phyloP scores from a whole-genome alignment of 2,113 vertebrate genomes.

The Chrysochloris asiatica region DNA sequence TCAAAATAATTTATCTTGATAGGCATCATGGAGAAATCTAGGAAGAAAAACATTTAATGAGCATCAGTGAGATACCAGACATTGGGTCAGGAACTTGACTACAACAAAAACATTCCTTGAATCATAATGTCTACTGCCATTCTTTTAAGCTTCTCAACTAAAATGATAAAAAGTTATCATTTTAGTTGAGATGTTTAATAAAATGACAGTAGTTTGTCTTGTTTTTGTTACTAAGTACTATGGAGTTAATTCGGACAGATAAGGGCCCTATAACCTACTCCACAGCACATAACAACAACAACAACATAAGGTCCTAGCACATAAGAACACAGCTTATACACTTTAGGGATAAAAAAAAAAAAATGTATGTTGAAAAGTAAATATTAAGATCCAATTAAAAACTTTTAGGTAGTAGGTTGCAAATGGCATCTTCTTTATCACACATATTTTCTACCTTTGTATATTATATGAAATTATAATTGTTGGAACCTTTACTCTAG shows the following conservation, averaged over 20 bases:
- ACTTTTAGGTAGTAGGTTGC: not conserved
- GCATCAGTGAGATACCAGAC: not conserved
- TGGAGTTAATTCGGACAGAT: no score
- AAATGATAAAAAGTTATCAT: no score
- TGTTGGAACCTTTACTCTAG: not conserved
- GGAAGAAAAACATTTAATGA: not conserved
- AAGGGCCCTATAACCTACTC: no score
- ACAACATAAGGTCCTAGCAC: not conserved
- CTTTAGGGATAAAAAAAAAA: conserved; percentile 31
- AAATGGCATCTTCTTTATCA: not conserved
- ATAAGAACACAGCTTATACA: not conserved
- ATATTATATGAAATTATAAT: not conserved
- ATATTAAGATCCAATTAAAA: not conserved
- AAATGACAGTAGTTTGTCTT: not conserved
- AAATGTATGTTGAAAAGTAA: not conserved
- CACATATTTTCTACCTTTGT: not conserved
- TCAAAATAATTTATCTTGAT: not conserved
- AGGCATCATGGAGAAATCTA: not conserved
- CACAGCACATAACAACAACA: no score
- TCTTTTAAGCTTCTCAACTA: no score
- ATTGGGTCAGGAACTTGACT: not conserved
- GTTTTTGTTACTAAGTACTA: no score
- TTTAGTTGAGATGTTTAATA: conserved; percentile 3
- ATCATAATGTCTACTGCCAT: no score
- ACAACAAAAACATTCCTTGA: not conserved